phyloP scores from a whole-genome alignment of 2,113 vertebrate genomes.

The Thalassoma bifasciatum region DNA sequence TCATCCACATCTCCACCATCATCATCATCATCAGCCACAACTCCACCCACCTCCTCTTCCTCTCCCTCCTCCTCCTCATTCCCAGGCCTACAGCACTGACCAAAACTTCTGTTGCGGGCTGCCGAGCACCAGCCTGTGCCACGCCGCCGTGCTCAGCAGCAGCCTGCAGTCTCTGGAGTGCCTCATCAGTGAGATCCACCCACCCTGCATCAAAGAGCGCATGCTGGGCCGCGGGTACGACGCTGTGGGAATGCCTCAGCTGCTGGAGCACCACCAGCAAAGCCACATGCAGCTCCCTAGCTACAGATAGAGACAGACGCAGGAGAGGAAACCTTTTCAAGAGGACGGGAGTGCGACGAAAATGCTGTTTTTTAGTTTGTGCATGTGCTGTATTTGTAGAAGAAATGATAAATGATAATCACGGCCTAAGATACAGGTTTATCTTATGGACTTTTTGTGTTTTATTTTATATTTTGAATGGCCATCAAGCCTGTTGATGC shows the following conservation, averaged over 20 bases:
- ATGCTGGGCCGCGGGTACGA: slow-evolving; percentile 97
- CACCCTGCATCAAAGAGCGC: slow-evolving; percentile 97
- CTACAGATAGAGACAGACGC: slow-evolving; percentile 88
- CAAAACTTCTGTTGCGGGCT: slow-evolving; percentile 84
- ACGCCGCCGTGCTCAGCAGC: slow-evolving; percentile 93
- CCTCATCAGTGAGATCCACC: slow-evolving; percentile 97
- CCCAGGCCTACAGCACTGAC: slow-evolving; percentile 72
- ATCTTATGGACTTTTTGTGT: slow-evolving; percentile 47
- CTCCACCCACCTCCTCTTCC: slow-evolving; percentile 65
- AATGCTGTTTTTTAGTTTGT: slow-evolving; percentile 61
- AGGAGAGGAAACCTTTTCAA: slow-evolving; percentile 43
- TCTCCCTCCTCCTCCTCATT: slow-evolving; percentile 52
- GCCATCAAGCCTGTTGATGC: slow-evolving; percentile 54
- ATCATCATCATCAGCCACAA: slow-evolving; percentile 67
- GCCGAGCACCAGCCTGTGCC: slow-evolving; percentile 88
- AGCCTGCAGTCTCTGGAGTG: slow-evolving; percentile 98
- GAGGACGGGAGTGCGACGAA: slow-evolving; percentile 16
- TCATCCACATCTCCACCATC: slow-evolving; percentile 73
- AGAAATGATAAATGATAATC: slow-evolving; percentile 71
- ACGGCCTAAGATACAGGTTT: slow-evolving; percentile 57
- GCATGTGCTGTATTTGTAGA: slow-evolving; percentile 69
- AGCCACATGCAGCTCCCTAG: slow-evolving; percentile 94
- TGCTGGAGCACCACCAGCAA: slow-evolving; percentile 94
- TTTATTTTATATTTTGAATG: slow-evolving; percentile 58
- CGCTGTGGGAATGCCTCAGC: slow-evolving; percentile 90